These are phyloP conservation scores for Forbesichthys agassizii DNA, from an alignment of 2,113 vertebrate species.

Conservation along the genomic window DNA sequence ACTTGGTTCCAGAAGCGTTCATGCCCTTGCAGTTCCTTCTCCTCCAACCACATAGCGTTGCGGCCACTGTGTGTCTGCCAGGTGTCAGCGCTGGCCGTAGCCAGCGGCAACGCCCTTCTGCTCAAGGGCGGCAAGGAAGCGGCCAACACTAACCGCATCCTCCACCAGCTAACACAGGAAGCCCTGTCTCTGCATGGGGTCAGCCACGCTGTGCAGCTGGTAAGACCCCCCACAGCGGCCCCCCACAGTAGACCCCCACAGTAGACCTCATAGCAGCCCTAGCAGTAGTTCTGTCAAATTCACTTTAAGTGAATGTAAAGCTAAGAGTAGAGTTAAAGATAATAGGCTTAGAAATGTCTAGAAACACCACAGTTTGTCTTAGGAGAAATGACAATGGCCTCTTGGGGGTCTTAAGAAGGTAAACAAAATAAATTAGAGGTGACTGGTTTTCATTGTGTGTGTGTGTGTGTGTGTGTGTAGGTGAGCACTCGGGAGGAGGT, in stretches of 20 bases:
- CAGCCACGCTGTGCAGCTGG: conserved; percentile 89
- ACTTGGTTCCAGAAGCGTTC: too few species aligned
- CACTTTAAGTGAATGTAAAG: too few species aligned
- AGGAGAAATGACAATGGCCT: too few species aligned
- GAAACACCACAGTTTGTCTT: neutral
- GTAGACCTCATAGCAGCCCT: neutral
- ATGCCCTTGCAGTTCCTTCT: too few species aligned
- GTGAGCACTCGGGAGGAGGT: conserved; percentile 96
- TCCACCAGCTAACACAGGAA: conserved; percentile 90
- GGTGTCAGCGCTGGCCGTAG: conserved; percentile 92
- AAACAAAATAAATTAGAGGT: neutral
- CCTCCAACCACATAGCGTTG: neutral
- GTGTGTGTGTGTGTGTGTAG: conserved; percentile 61
- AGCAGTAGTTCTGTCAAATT: neutral
- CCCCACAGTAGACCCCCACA: too few species aligned
- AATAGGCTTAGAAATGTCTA: too few species aligned
- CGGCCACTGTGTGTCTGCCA: conserved; percentile 46
- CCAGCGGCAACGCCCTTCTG: conserved; percentile 92
- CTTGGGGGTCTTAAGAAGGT: neutral
- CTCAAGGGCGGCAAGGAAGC: conserved; percentile 95
- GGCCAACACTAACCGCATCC: conserved; percentile 85
- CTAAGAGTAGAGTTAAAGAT: too few species aligned
- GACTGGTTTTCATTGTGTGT: neutral
- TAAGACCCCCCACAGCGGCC: conserved; percentile 57
- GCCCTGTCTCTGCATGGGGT: conserved; percentile 87